Conservation (phyloP, 2,113 vertebrate species). For the Pithys albifrons region DNA sequence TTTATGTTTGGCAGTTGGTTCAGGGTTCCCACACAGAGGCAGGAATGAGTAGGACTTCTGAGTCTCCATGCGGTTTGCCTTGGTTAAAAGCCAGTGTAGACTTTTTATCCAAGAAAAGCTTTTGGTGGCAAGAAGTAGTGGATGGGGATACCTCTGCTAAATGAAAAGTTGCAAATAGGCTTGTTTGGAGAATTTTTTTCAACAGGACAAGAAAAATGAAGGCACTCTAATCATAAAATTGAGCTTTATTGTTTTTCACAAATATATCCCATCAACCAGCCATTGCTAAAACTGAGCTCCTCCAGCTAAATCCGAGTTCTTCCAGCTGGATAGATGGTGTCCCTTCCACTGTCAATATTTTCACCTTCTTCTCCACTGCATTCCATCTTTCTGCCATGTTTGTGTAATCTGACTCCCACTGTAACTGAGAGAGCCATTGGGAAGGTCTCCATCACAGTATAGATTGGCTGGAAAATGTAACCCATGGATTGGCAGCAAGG, state of each 20-base stretch:
- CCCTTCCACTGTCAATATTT: background rate
- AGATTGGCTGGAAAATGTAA: conserved; percentile 1
- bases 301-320: background rate
- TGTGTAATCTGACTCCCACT: background rate
- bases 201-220: background rate
- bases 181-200: background rate
- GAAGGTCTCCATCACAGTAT: background rate
- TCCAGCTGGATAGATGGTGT: background rate
- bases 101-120: background rate
- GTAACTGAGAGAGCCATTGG: background rate
- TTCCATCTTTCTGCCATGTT: background rate
- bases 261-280: background rate
- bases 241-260: background rate
- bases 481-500: background rate
- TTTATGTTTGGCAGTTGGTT: background rate
- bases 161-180: background rate
- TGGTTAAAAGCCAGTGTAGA: background rate
- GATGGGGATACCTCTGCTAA: background rate
- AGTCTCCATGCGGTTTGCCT: background rate
- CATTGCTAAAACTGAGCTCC: background rate
- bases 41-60: background rate
- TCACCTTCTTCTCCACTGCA: background rate
- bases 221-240: background rate
- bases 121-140: background rate
- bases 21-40: background rate